These are phyloP conservation scores for Eucriotettix oculatus DNA, from an alignment of 2,888 invertebrate species.

Conservation along the genomic window DNA sequence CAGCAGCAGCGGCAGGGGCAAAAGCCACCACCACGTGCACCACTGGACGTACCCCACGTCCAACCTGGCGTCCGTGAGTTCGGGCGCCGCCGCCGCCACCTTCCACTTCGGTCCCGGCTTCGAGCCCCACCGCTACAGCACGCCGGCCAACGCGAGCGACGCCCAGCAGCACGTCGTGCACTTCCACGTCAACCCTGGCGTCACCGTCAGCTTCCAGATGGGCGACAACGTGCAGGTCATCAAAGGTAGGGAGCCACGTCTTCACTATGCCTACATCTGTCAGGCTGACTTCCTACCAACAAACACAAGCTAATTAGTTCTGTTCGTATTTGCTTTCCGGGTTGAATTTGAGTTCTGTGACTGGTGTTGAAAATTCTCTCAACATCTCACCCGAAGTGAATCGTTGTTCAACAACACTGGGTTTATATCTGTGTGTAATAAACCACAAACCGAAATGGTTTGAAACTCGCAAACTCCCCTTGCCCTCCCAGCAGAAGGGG, in stretches of 20 bases:
- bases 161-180: conserved; percentile 44
- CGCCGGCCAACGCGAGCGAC: conserved; percentile 20
- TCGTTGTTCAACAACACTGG: too few species aligned
- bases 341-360: too few species aligned
- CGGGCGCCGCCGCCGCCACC: conserved; percentile 33
- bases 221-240: conserved; percentile 59
- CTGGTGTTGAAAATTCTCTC: too few species aligned
- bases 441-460: too few species aligned
- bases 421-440: too few species aligned
- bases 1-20: not conserved
- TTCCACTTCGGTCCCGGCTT: conserved; percentile 39
- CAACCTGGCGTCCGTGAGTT: conserved; percentile 22
- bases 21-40: conserved; percentile 23
- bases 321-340: too few species aligned
- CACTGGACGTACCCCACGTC: conserved; percentile 27
- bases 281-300: too few species aligned
- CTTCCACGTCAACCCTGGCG: conserved; percentile 61
- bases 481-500: too few species aligned
- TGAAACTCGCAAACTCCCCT: too few species aligned
- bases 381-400: too few species aligned
- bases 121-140: conserved; percentile 30
- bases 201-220: conserved; percentile 56
- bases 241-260: conserved; percentile 37
- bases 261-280: too few species aligned
- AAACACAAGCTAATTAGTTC: too few species aligned